Evolutionary conservation across 2,888 invertebrate genomes (phyloP).

Genomic region (Aproaerema taeniolella): DNA sequence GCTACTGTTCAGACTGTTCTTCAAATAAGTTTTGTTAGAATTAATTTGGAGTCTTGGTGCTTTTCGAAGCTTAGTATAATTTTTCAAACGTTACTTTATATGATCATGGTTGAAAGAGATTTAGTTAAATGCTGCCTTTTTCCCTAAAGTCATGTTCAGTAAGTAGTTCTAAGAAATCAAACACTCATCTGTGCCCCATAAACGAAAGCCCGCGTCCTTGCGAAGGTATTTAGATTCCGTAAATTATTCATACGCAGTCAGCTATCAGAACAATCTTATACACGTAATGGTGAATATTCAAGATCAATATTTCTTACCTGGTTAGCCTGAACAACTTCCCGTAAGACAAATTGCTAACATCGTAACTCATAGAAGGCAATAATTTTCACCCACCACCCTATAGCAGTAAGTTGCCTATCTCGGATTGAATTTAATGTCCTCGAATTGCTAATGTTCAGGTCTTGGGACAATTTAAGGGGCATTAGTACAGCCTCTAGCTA

Average conservation of each 20-base stretch:
- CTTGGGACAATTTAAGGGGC: constrained; percentile 55
- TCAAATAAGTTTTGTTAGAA: too few species aligned
- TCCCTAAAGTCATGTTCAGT: too few species aligned
- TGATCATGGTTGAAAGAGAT: too few species aligned
- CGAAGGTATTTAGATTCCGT: constrained; percentile 7
- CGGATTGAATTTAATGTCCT: constrained; percentile 54
- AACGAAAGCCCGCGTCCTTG: too few species aligned
- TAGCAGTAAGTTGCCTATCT: constrained; percentile 38
- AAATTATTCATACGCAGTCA: constrained; percentile 18
- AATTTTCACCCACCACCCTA: constrained; percentile 43
- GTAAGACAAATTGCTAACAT: constrained; percentile 47
- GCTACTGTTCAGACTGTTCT: too few species aligned
- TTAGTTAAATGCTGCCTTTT: too few species aligned
- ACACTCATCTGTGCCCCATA: too few species aligned
- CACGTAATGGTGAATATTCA: constrained; percentile 22
- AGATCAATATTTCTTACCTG: constrained; percentile 26
- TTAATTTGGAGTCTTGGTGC: too few species aligned
- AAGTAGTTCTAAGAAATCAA: too few species aligned
- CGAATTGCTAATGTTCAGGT: constrained; percentile 45
- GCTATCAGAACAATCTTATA: constrained; percentile 19
- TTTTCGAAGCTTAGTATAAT: too few species aligned
- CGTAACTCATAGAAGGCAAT: constrained; percentile 47
- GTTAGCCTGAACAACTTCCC: constrained; percentile 41
- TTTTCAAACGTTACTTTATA: too few species aligned
- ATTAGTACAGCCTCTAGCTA: constrained; percentile 52